Conservation (phyloP, 2,113 vertebrate genomes). For the Peromyscus californicus region DNA sequence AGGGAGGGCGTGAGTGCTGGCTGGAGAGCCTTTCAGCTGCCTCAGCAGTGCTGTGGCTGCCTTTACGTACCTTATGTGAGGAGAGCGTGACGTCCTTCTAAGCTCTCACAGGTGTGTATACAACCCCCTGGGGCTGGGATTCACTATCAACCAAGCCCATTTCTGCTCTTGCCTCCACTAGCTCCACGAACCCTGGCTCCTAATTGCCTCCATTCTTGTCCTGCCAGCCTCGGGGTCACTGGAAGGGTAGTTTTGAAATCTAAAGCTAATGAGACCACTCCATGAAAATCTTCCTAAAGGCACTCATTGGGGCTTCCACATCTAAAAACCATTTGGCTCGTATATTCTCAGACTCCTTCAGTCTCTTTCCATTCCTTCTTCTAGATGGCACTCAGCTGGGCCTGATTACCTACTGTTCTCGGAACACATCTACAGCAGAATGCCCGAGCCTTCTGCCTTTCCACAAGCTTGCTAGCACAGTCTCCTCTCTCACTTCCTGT, state of each 20-base stretch:
- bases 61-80: no score
- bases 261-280: neutral
- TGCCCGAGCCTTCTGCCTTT: neutral
- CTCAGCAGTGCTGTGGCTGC: neutral
- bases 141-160: neutral
- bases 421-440: neutral
- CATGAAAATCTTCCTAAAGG: neutral
- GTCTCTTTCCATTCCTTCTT: neutral
- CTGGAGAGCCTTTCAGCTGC: neutral
- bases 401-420: neutral
- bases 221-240: neutral
- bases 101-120: neutral
- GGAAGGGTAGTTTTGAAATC: conserved; percentile 32
- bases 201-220: neutral
- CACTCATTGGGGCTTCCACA: neutral
- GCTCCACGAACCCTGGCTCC: neutral
- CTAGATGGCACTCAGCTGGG: neutral
- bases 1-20: neutral
- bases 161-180: neutral
- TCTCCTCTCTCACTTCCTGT: neutral
- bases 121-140: neutral
- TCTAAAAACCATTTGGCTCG: neutral
- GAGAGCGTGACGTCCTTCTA: neutral
- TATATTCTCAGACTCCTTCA: accelerated
- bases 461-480: neutral